Conservation (phyloP, 2,113 vertebrate genomes). For the Xenopus borealis region DNA sequence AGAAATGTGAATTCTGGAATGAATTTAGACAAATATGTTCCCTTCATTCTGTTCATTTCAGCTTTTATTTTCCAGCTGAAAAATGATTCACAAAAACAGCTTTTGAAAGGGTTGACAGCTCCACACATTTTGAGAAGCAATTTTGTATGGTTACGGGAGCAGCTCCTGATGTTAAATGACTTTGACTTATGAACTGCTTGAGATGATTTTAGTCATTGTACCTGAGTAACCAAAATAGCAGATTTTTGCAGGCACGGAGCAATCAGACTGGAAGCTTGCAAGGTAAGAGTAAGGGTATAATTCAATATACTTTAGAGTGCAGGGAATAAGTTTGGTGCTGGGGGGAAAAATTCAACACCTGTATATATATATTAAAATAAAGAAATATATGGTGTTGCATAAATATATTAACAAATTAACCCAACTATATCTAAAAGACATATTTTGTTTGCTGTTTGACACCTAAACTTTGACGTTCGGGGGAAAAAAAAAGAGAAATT, state of each 20-base stretch:
- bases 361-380: no score
- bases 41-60: not conserved
- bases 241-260: not conserved
- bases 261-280: conserved; percentile 8
- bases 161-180: conserved; percentile 3
- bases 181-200: conserved; percentile 11
- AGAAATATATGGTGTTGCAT: no score
- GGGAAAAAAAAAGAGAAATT: no score
- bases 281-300: not conserved
- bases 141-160: not conserved
- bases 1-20: no score
- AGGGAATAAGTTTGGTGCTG: no score
- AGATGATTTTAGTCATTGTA: not conserved
- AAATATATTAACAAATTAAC: no score
- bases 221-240: not conserved
- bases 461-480: no score
- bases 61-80: conserved; percentile 2
- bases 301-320: not conserved
- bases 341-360: no score
- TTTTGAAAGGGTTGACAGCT: not conserved
- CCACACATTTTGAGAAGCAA: conserved; percentile 12
- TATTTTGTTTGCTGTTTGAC: no score
- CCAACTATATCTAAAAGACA: no score
- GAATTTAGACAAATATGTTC: no score
- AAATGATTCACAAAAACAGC: conserved; percentile 7